Conservation (phyloP, 1,140 invertebrate species). For the Drosophila novamexicana region DNA sequence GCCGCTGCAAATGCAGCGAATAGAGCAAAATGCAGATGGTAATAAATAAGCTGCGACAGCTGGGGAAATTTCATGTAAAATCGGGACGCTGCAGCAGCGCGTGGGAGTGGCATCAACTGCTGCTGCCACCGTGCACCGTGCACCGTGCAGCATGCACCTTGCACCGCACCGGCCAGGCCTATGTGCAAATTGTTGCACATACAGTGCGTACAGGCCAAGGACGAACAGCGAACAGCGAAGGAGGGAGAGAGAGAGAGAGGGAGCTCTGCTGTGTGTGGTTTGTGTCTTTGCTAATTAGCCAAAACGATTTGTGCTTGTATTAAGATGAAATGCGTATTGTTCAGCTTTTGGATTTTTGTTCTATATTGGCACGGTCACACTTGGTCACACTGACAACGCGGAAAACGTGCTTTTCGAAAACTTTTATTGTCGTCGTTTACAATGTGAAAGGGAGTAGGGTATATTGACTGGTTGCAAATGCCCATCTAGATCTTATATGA, state of each 20-base stretch:
- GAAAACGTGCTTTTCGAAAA: too few relatives aligned
- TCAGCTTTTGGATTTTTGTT: too few relatives aligned
- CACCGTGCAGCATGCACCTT: background rate
- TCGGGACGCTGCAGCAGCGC: constrained; percentile 7
- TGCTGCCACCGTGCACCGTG: background rate
- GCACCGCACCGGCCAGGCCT: background rate
- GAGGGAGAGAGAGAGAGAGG: background rate
- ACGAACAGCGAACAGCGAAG: background rate
- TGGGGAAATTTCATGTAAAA: constrained; percentile 38
- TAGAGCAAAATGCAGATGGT: background rate
- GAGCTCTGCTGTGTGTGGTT: background rate
- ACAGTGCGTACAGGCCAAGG: constrained; percentile 17
- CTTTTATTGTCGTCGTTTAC: too few relatives aligned
- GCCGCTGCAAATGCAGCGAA: constrained; percentile 50
- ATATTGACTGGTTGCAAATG: too few relatives aligned
- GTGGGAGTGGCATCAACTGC: constrained; percentile 60
- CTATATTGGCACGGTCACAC: too few relatives aligned
- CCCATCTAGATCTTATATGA: too few relatives aligned
- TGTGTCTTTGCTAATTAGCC: constrained; percentile 3
- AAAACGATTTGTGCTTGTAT: too few relatives aligned
- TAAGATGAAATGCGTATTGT: too few relatives aligned
- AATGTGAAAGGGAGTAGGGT: too few relatives aligned
- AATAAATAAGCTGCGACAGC: constrained; percentile 36
- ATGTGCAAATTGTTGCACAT: constrained; percentile 9
- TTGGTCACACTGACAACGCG: too few relatives aligned